Evolutionary conservation across 2,888 invertebrate species (phyloP), one percentile per base, ranked within the genome.

Genomic region (Lomographa bimaculata): DNA sequence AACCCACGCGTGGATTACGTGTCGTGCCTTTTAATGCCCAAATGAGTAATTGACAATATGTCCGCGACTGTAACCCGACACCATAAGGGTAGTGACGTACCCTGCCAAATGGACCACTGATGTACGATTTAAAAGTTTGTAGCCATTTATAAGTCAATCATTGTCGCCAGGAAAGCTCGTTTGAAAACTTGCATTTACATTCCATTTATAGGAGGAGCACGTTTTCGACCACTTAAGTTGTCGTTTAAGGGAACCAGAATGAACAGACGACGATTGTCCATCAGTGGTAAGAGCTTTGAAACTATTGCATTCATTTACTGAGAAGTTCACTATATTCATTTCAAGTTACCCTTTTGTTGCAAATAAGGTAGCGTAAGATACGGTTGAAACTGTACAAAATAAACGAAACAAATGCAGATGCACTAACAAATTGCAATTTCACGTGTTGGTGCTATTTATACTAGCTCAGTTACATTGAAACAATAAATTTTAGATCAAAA

Each of bases 71-170:
- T 37, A 55, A 62, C 68, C 60, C 67, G 62, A 63, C n/a, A n/a
- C n/a, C n/a, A n/a, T n/a, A n/a, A n/a, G n/a, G n/a, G n/a, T n/a
- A n/a, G 53, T 56, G 24, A 30, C 32, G 28, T 33, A 33, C 40
- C 8, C 24, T 17, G 42, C 26, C 23, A 28, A 55, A 46, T 55
- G 41, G 54, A 58, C 54, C 50, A 44, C 52, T 50, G 52, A 63
- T 55, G 56, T 63, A 68, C 64, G 62, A 67, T 72, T 65, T 67
- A 16, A 50, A 55, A 64, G 60, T 65, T 69, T 73, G 69, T 64
- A 54, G 32, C 77, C 71, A 81, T 83, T 81, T 82, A 77, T 72
- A 79, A 82, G 82, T 80, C 82, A 80, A 79, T 83, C 80, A 79
- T 76, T 80, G 78, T 77, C 79, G 59, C 64, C 54, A 63, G 65